These are phyloP conservation scores for Xestia rhomboidea DNA, from an alignment of 2,888 invertebrate genomes.

Conservation along the genomic window DNA sequence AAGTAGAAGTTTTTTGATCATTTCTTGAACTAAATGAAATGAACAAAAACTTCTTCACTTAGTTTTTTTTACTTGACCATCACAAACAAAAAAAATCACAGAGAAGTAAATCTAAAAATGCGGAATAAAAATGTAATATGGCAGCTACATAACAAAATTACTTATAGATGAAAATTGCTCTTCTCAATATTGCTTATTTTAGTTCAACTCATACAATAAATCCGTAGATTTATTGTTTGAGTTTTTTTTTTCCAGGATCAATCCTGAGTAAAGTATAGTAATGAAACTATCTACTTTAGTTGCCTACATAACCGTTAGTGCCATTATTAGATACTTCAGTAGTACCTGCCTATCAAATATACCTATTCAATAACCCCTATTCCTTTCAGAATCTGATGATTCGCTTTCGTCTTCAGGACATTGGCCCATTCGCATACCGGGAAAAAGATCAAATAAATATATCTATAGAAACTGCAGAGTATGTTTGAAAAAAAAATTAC, in stretches of 20 bases:
- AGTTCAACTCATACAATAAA: background rate
- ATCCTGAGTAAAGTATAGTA: background rate
- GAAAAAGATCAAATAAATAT: background rate
- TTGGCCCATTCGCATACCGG: background rate
- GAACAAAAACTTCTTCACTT: background rate
- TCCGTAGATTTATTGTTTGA: too few species aligned
- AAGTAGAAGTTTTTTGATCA: background rate
- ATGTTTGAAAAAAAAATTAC: background rate
- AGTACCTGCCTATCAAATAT: background rate
- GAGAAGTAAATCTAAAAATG: background rate
- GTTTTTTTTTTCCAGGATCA: background rate
- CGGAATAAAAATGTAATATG: background rate
- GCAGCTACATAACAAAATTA: background rate
- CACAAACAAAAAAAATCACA: background rate
- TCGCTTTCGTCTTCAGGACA: background rate
- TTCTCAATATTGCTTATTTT: background rate
- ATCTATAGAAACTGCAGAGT: background rate
- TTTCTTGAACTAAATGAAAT: background rate
- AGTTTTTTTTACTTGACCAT: background rate
- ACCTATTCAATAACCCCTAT: background rate
- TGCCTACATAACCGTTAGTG: background rate
- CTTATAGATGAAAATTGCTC: background rate
- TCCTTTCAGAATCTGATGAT: background rate
- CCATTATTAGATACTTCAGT: background rate
- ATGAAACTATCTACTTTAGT: background rate